These are phyloP conservation scores for Andrena flavipes DNA, from an alignment of 2,888 invertebrate species.

Conservation along the genomic window DNA sequence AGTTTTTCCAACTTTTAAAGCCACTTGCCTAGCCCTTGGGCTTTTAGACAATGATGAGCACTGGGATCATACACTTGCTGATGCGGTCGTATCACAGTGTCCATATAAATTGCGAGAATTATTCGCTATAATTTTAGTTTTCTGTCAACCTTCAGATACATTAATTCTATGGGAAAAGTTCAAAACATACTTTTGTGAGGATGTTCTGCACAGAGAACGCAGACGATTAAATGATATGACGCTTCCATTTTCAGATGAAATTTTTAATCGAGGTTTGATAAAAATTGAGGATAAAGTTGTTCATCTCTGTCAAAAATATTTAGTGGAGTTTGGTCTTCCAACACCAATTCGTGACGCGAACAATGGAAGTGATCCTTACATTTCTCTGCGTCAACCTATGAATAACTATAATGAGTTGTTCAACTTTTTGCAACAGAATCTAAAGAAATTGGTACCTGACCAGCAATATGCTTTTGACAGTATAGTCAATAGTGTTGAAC, in stretches of 20 bases:
- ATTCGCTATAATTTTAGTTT: constrained; percentile 3
- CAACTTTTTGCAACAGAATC: neutral
- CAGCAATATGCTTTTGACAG: too few species aligned
- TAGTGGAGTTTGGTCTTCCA: neutral
- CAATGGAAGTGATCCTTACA: constrained; percentile 1
- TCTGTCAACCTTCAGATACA: constrained; percentile 1
- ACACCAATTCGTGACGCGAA: neutral
- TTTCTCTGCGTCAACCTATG: neutral
- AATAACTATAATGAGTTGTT: constrained; percentile 3
- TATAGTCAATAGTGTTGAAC: too few species aligned
- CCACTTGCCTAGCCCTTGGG: neutral
- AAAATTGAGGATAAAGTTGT: constrained; percentile 3
- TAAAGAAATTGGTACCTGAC: neutral
- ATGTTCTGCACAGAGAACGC: too few species aligned
- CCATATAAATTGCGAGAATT: neutral
- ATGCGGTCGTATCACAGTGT: too few species aligned
- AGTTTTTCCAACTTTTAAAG: neutral
- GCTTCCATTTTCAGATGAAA: neutral
- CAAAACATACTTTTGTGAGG: too few species aligned
- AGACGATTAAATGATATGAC: too few species aligned
- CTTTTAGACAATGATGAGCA: neutral
- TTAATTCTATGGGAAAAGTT: too few species aligned
- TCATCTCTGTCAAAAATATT: neutral
- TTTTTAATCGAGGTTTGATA: constrained; percentile 3
- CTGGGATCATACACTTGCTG: too few species aligned